A percentile compares a stretch with the other conserved stretches of the same genome.
These are phyloP conservation scores for Strigamia transsilvanica DNA, from an alignment of 2,888 invertebrate species.

Conservation along the genomic window DNA sequence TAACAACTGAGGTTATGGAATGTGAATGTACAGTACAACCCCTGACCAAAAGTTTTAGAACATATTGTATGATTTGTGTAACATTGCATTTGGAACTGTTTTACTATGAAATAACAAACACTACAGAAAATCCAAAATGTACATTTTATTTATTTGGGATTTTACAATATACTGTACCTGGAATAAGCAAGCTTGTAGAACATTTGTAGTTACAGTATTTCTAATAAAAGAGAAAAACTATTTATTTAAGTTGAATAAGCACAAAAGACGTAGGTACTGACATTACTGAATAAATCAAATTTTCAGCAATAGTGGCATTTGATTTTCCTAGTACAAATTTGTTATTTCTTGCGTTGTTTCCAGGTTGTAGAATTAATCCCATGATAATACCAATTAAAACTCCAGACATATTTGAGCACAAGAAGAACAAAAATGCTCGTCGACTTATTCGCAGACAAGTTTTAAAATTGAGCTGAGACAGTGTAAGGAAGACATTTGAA, in stretches of 20 bases:
- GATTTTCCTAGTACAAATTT: not conserved
- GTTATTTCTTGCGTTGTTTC: not conserved
- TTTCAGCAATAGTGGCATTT: not conserved
- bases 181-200: not conserved
- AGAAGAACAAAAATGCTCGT: not conserved
- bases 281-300: slow-evolving; percentile 1
- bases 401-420: not conserved
- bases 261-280: not conserved
- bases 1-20: too few relatives aligned
- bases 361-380: not conserved
- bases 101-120: too few relatives aligned
- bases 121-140: too few relatives aligned
- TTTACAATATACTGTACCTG: not conserved
- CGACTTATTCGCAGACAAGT: not conserved
- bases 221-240: not conserved
- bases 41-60: too few relatives aligned
- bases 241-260: not conserved
- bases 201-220: not conserved
- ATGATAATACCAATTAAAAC: not conserved
- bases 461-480: not conserved
- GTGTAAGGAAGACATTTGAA: not conserved
- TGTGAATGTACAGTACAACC: too few relatives aligned
- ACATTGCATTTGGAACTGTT: too few relatives aligned
- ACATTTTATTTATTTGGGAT: too few relatives aligned
- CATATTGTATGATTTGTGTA: too few relatives aligned